A percentile compares a stretch with the other conserved stretches of the same genome.
Evolutionary conservation across 2,113 vertebrate genomes (phyloP).

Genomic region (Otis tarda): DNA sequence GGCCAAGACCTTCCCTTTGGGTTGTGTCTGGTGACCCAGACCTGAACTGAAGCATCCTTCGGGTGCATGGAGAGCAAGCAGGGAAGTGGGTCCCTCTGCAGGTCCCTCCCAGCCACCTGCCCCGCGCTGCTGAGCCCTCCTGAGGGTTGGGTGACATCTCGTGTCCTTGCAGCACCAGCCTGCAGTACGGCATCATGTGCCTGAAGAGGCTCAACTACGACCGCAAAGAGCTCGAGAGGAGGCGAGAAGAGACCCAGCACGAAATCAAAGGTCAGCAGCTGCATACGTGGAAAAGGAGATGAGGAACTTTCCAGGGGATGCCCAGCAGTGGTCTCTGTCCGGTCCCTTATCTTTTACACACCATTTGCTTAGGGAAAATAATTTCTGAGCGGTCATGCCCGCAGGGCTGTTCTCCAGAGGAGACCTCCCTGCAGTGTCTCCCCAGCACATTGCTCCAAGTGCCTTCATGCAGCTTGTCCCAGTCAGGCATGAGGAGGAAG

Average conservation of each 20-base stretch:
- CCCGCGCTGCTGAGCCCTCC: neutral
- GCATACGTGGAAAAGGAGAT: neutral
- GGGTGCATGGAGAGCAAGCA: neutral
- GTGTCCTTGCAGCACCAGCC: constrained; percentile 84
- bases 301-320: neutral
- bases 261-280: constrained; percentile 86
- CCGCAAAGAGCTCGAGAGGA: constrained; percentile 91
- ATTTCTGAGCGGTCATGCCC: neutral
- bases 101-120: neutral
- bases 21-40: neutral
- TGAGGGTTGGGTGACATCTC: neutral
- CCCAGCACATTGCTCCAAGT: neutral
- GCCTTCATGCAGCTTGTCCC: neutral
- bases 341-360: neutral
- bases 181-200: constrained; percentile 98
- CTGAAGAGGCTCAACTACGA: constrained; percentile 98
- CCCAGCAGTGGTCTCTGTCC: neutral
- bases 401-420: neutral
- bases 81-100: rapidly evolving
- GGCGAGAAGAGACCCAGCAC: constrained; percentile 91
- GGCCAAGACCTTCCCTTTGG: neutral
- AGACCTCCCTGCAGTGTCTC: neutral
- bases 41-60: neutral
- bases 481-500: neutral
- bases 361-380: neutral